Evolutionary conservation across 2,797 vertebrate genomes (phyloP).

Genomic region (Spheniscus humboldti): DNA sequence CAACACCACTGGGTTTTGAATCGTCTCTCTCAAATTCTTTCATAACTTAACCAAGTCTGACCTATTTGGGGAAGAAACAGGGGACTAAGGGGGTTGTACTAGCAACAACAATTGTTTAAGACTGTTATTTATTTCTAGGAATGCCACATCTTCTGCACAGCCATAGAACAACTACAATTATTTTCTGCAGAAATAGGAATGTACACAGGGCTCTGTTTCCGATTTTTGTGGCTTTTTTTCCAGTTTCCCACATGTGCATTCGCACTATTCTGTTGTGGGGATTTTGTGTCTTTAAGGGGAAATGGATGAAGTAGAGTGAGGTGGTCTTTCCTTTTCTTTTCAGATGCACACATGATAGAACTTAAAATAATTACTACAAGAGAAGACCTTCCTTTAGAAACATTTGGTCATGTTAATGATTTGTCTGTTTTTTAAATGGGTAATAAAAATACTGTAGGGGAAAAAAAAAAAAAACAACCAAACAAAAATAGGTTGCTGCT

Average conservation of each 20-base stretch:
- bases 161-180: background rate
- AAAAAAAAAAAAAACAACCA: background rate
- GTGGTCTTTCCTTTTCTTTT: background rate
- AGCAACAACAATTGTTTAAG: background rate
- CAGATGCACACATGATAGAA: background rate
- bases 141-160: background rate
- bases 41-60: background rate
- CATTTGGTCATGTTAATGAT: background rate
- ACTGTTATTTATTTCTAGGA: background rate
- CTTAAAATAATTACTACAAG: conserved; percentile 32
- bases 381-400: background rate
- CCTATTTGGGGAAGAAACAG: background rate
- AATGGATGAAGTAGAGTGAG: background rate
- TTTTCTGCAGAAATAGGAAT: background rate
- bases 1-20: background rate
- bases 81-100: background rate
- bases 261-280: background rate
- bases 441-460: background rate
- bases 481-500: background rate
- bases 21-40: background rate
- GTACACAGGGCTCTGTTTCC: background rate
- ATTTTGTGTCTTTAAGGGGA: background rate
- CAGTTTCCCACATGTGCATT: background rate
- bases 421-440: background rate
- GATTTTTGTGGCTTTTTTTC: rapidly evolving